Evolutionary conservation across 1,140 invertebrate genomes (phyloP), one percentile per base, ranked within the genome.

Genomic region (Mya arenaria): DNA sequence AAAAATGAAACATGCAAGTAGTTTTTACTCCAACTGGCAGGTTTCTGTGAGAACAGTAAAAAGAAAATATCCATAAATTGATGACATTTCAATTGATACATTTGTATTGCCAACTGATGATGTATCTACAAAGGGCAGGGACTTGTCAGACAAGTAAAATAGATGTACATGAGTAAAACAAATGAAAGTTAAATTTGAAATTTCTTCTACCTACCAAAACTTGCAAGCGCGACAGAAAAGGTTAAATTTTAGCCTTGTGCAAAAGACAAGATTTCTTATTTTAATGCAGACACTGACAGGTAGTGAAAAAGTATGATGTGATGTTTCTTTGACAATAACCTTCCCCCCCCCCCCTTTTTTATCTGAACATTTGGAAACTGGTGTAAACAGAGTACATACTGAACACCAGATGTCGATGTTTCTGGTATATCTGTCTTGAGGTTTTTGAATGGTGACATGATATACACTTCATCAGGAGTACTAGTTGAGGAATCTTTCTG

Each of bases 31-130:
- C 30, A 62, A 62, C 58, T 62, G 58, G 58, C 58, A 62, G 58
- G 58, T 62, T 62, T 62, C 58, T 65, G 62, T 37, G 62, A 65
- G 34, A 65, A 65, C 62, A 36, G 34, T 65, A 65, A 65, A 65
- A 62, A 62, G 58, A 62, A 65, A 65, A 65, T 65, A 65, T 65
- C 62, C 62, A 65, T 65, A 37, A 65, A 65, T 65, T 37, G 6
- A 65, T 65, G 62, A 65, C 62, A 65, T 65, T 65, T 65, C 62
- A 65, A 65, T 65, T 65, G 62, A 65, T 65, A 65, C 62, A 65
- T 65, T 65, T 65, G 62, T 65, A 65, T 65, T 65, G 34, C 62
- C 62, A 65, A 65, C 62, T 65, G 62, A 65, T 65, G 62, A 65
- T 65, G 62, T 37, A 65, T 65, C 62, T 65, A 65, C 62, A 37